Evolutionary conservation across 2,797 vertebrate species (phyloP).

Genomic region (Rhinatrema bivittatum): DNA sequence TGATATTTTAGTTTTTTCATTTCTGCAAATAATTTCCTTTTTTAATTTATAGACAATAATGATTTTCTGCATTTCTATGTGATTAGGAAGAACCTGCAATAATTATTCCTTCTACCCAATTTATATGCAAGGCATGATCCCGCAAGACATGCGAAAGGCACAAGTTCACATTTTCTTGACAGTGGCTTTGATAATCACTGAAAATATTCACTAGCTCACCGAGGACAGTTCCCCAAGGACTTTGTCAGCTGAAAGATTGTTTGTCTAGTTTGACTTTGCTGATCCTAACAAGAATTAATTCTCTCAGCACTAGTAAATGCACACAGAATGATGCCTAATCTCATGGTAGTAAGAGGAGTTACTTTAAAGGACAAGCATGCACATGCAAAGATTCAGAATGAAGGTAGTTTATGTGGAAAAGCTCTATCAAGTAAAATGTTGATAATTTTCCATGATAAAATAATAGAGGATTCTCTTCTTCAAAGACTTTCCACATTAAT

Average conservation of each 20-base stretch:
- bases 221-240: slow-evolving; percentile 36
- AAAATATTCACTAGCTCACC: slow-evolving; percentile 41
- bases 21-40: no score
- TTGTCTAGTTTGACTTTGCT: slow-evolving; percentile 47
- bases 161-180: slow-evolving; percentile 60
- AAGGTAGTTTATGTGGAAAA: no score
- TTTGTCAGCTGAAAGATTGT: slow-evolving; percentile 37
- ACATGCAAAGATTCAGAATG: no score
- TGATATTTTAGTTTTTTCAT: no score
- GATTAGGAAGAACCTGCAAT: slow-evolving; percentile 28
- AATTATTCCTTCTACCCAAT: slow-evolving; percentile 62
- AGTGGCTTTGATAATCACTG: slow-evolving; percentile 63
- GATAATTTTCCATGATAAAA: no score
- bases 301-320: slow-evolving; percentile 40
- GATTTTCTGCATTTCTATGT: neutral
- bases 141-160: slow-evolving; percentile 42
- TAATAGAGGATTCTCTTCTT: no score
- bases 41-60: slow-evolving; percentile 6
- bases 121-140: slow-evolving; percentile 44
- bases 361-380: no score
- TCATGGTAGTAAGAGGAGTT: no score
- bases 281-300: slow-evolving; percentile 56
- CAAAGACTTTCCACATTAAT: no score
- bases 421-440: no score
- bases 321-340: slow-evolving; percentile 18